Evolutionary conservation across 2,113 vertebrate genomes (phyloP).

Genomic region (Crotophaga sulcirostris): DNA sequence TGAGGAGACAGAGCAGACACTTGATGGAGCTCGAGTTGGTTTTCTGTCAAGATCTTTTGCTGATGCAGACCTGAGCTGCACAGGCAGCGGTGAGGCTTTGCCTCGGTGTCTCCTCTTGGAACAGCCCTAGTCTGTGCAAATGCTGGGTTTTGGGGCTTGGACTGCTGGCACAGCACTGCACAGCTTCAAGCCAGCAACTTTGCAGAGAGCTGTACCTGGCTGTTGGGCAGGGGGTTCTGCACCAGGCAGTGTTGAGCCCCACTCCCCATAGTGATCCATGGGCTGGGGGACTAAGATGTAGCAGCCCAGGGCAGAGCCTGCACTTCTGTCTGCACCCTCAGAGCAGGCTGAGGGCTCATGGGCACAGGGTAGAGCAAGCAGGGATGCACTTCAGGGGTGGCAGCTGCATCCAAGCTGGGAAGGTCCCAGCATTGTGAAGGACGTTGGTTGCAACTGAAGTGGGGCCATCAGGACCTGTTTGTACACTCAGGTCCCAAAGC

Average conservation of each 20-base stretch:
- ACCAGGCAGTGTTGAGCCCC: rapidly evolving
- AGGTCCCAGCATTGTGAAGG: background rate
- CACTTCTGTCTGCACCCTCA: background rate
- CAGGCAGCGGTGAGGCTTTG: background rate
- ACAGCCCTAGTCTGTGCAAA: background rate
- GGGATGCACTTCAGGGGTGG: background rate
- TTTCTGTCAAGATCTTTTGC: background rate
- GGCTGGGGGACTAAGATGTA: rapidly evolving
- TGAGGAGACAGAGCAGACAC: background rate
- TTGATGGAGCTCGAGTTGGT: conserved; percentile 39
- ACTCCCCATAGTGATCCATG: rapidly evolving
- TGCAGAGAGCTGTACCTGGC: background rate
- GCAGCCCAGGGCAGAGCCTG: background rate
- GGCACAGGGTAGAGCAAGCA: background rate
- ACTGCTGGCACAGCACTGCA: rapidly evolving
- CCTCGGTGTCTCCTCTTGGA: rapidly evolving
- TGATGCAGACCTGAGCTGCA: background rate
- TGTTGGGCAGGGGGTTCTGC: background rate
- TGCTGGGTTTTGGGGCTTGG: rapidly evolving
- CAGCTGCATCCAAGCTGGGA: background rate
- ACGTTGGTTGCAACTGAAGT: rapidly evolving
- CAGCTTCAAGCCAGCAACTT: background rate
- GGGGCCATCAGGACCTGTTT: rapidly evolving
- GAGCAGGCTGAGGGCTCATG: background rate
- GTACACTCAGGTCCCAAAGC: rapidly evolving